phyloP scores from a whole-genome alignment of 2,113 vertebrate genomes.

The Desmodus rotundus region DNA sequence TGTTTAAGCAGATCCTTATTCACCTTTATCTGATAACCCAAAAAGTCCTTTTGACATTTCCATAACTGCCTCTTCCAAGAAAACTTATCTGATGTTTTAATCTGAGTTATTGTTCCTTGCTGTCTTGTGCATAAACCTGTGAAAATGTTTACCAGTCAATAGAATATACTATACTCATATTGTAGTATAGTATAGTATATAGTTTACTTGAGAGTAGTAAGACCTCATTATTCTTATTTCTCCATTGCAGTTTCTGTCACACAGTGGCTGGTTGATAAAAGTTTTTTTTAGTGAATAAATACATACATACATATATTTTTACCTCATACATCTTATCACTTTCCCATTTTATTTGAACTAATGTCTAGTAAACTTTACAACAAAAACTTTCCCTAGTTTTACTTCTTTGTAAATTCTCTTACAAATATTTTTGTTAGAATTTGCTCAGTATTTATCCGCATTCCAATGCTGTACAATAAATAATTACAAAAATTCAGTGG shows the following conservation, averaged over 20 bases:
- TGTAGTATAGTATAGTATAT: background rate
- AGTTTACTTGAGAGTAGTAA: background rate
- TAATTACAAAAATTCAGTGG: background rate
- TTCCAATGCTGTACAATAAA: background rate
- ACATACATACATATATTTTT: background rate
- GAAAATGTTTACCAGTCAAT: background rate
- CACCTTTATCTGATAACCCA: background rate
- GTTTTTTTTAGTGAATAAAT: background rate
- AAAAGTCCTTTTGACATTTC: background rate
- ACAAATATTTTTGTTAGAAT: background rate
- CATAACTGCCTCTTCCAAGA: background rate
- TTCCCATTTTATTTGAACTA: slow-evolving; percentile 9
- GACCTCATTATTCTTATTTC: background rate
- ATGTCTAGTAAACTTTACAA: background rate
- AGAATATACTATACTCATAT: background rate
- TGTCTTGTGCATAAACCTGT: background rate
- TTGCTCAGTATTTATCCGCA: background rate
- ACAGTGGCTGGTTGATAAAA: background rate
- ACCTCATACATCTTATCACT: background rate
- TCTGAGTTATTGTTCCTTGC: background rate
- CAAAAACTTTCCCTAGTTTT: background rate
- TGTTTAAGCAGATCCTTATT: background rate
- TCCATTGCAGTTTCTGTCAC: background rate
- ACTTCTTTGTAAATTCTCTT: background rate
- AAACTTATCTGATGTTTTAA: background rate